Base-by-base conservation (phyloP, 2,113 vertebrate species). In the Eulemur rufifrons region DNA sequence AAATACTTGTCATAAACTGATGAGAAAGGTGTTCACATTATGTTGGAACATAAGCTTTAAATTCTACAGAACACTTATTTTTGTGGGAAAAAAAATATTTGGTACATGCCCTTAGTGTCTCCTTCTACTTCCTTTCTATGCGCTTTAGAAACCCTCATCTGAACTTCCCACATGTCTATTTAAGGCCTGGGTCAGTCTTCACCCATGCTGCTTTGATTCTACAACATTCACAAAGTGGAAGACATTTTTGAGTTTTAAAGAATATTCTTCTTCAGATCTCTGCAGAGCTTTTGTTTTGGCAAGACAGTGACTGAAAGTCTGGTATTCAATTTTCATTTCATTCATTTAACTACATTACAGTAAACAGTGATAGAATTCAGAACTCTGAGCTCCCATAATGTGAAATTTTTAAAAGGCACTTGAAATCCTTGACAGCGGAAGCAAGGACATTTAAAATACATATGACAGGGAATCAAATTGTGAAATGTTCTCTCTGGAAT, bases 401-500 rank as follows among this genome's bases (percentile, higher is more conserved):
- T 52, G 77, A n/a, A 92, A 80, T 74, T 92, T 90, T 52, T 4
- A 77, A 85, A 94, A 97, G 61, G 15, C 45, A 56, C 61, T 63
- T 82, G 52, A 94, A 93, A 81, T 95, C 3, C 21, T 64, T 91
- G 86, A 95, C 82, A 93, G 54, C 17, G 47, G 61, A 95, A 94
- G 52, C 77, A 73, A 52, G 32, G 8, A 81, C 69, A 56, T 85
- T 92, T 88, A 54, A 96, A 95, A 94, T 23, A 82, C 45, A 50
- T 18, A 42, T 37, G n/a, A 56, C 59, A 73, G 73, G 59, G 34
- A 94, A 82, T 18, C 39, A 50, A 95, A 82, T 8, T 88, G 80
- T 95, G 81, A 86, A 88, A 78, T 94, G 23, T 94, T 95, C 77
- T 94, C 23, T 95, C 83, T 68, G 52, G 25, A 84, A 50, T 86